Evolutionary conservation across 2,888 invertebrate genomes (phyloP), one percentile per base, ranked within the genome.

Genomic region (Ochropleura plecta): DNA sequence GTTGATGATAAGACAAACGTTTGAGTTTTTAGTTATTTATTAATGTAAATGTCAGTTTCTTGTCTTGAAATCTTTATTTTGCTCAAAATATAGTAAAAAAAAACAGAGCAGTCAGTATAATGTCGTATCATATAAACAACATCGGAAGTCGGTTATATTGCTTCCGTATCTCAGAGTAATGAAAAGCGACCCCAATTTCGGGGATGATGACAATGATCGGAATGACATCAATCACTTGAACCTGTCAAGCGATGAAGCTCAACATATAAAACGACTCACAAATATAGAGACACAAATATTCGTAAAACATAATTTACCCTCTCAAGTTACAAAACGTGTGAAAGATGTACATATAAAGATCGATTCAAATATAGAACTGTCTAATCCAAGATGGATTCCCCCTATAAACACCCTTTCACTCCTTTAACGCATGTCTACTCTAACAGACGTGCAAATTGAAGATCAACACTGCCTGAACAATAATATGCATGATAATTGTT

Each of bases 221-320:
- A 60, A 72, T 48, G 69, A 79, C 83, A 81, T 81, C 79, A 83
- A 81, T 81, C 79, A 83, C 60, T 65, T 72, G 83, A 72, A 53
- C 10, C 83, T 66, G 72, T 59, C 72, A 66, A 72, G 57, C 79
- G 70, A 55, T 63, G 48, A 71, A 63, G 30, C 70, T 66, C n/a
- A 46, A 65, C 42, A 64, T 77, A 70, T 70, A 71, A 82, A 82
- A 80, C 66, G 55, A 30, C 77, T 82, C 44, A 30, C 46, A 75
- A 18, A 46, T 60, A 60, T 30, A 55, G 16, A 53, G 20, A 72
- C 30, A 44, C 6, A 46, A 20, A 20, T 57, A 59, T 40, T 3
- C 51, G 57, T 62, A 20, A 42, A 68, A 66, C 14, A 63, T 3
- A 30, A 51, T 48, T 60, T 48, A 40, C 30, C 30, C 30, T 30